Evolutionary conservation across 2,888 invertebrate genomes (phyloP), one percentile per base, ranked within the genome.

Genomic region (Cryptosula pallasiana): DNA sequence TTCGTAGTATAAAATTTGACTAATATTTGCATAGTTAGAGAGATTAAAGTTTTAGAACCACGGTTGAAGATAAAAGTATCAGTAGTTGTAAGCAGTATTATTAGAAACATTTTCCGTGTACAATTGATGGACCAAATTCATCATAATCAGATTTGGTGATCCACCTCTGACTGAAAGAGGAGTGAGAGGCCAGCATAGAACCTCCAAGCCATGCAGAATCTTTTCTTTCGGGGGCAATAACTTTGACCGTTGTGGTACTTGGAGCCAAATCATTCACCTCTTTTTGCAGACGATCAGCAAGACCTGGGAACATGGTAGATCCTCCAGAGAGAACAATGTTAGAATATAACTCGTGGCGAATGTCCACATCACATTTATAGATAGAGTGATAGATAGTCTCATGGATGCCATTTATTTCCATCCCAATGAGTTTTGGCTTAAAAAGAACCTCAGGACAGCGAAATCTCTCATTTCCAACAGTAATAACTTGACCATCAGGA

Each of bases 181-280:
- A 91, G 79, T 95, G 87, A 5, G 94, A 93, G 72, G 95, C 94
- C 83, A 96, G 88, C 88, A 96, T 95, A 86, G 95, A 95, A 79
- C 95, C 95, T 86, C 95, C 95, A 89, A 96, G 95, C 95, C 95
- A 95, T 79, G 95, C 95, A 83, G 95, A 95, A 90, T 96, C 95
- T 87, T 95, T 95, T 85, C 95, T 90, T 89, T 95, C 95, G 77
- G 95, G 94, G 79, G 94, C 94, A 87, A 94, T 94, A 82, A 88
- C 88, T 85, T 88, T 88, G 84, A 89, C 88, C 84, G 89, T 89
- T 88, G 89, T 89, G 72, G 89, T 89, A 78, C 86, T 83, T 72
- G 89, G 89, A 69, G 88, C 88, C 78, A 95, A 89, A 73, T 93
- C 91, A 76, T 93, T 94, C 88, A 95, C 94, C 88, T 95, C 95